phyloP scores from a whole-genome alignment of 2,888 invertebrate species.

The Amphipyra berbera region DNA sequence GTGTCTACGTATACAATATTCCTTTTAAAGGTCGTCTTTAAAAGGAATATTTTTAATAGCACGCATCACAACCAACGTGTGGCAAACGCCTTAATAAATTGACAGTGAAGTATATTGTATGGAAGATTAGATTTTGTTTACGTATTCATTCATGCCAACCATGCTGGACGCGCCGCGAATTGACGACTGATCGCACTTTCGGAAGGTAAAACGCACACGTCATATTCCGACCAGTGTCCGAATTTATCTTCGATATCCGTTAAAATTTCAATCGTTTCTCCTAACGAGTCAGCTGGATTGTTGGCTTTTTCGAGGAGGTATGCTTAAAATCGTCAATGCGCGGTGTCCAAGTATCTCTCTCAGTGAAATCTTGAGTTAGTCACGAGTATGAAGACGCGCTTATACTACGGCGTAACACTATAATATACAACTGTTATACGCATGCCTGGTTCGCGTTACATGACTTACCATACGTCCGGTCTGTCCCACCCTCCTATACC shows the following conservation, averaged over 20 bases:
- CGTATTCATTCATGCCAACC: constrained; percentile 85
- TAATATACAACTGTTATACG: constrained; percentile 62
- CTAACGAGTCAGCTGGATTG: not conserved
- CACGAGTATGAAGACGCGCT: constrained; percentile 59
- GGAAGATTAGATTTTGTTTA: constrained; percentile 80
- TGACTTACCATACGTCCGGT: constrained; percentile 69
- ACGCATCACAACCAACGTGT: constrained; percentile 89
- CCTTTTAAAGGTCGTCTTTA: constrained; percentile 69
- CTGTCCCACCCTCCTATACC: constrained; percentile 63
- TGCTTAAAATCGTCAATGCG: constrained; percentile 29
- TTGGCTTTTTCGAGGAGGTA: constrained; percentile 1
- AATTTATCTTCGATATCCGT: not conserved
- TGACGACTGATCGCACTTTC: constrained; percentile 23
- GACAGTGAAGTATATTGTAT: constrained; percentile 82
- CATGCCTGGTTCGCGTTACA: constrained; percentile 67
- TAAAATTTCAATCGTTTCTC: not conserved
- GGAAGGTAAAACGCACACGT: constrained; percentile 4
- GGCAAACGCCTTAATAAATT: constrained; percentile 85
- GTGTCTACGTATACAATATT: constrained; percentile 80
- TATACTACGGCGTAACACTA: constrained; percentile 62
- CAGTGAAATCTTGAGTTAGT: constrained; percentile 68
- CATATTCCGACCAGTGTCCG: not conserved
- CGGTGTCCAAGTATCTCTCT: constrained; percentile 46
- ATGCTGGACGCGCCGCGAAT: constrained; percentile 64
- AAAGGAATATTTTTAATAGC: constrained; percentile 75